These are phyloP conservation scores for Avahi laniger DNA, from an alignment of 2,797 vertebrate genomes.

Conservation along the genomic window DNA sequence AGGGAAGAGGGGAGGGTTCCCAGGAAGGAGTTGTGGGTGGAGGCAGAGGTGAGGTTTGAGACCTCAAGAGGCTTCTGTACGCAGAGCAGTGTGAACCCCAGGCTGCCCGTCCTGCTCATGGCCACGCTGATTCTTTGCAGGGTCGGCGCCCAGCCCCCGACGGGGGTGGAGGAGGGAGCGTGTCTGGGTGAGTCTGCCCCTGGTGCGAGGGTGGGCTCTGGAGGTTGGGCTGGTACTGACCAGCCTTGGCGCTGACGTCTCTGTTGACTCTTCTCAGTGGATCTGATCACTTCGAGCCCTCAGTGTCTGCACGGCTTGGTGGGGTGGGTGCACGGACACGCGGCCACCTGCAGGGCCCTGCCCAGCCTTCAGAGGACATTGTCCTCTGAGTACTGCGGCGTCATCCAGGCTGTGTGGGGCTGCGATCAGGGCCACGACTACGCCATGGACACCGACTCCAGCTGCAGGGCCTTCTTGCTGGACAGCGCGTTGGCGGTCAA, in stretches of 20 bases:
- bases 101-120: neutral
- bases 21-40: neutral
- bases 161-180: conserved; percentile 63
- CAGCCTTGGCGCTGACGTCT: neutral
- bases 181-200: conserved; percentile 81
- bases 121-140: conserved; percentile 71
- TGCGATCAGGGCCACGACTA: conserved; percentile 92
- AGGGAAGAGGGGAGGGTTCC: neutral
- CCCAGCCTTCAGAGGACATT: conserved; percentile 91
- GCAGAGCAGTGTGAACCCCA: neutral
- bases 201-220: neutral
- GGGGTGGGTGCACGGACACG: conserved; percentile 92
- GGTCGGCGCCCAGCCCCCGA: conserved; percentile 35
- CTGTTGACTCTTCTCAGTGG: conserved; percentile 74
- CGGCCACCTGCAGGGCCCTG: conserved; percentile 86
- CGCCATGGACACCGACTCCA: conserved; percentile 88
- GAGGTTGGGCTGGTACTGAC: neutral
- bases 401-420: conserved; percentile 91
- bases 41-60: neutral
- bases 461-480: conserved; percentile 72
- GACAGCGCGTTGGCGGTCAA: conserved; percentile 75
- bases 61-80: neutral
- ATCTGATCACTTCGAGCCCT: conserved; percentile 88
- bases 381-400: conserved; percentile 90
- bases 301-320: conserved; percentile 92